Evolutionary conservation across 2,113 vertebrate genomes (phyloP).

Genomic region (Megatriorchis doriae): DNA sequence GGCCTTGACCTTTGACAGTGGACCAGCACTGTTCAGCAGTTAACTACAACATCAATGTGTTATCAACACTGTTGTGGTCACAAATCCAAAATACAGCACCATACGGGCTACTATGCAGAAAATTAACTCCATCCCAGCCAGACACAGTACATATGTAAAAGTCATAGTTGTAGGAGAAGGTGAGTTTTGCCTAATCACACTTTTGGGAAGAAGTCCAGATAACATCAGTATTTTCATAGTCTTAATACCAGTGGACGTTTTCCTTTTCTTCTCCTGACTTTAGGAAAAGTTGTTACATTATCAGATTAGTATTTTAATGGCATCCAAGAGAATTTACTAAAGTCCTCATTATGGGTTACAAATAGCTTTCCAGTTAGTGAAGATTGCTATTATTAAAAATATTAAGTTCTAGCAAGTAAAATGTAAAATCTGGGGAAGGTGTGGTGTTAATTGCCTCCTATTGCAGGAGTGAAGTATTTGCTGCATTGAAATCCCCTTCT

Average conservation of each 20-base stretch:
- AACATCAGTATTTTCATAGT: neutral
- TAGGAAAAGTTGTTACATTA: neutral
- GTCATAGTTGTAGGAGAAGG: neutral
- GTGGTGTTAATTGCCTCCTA: neutral
- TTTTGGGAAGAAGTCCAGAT: neutral
- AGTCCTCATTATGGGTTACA: neutral
- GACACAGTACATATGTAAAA: neutral
- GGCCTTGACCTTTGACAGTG: neutral
- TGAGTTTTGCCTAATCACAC: neutral
- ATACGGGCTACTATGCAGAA: fast-evolving
- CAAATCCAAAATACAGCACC: neutral
- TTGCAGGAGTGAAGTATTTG: neutral
- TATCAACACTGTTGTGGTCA: neutral
- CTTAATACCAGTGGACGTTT: neutral
- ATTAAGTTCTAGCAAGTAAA: neutral
- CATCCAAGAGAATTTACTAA: too few species aligned
- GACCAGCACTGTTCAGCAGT: neutral
- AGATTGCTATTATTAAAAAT: neutral
- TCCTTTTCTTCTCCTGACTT: neutral
- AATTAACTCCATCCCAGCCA: neutral
- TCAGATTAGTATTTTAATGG: neutral
- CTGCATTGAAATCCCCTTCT: neutral
- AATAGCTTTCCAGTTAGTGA: neutral
- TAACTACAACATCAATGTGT: neutral
- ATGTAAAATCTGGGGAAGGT: neutral